Conservation (phyloP, 2,888 invertebrate species). For the Gymnocheta viridis region DNA sequence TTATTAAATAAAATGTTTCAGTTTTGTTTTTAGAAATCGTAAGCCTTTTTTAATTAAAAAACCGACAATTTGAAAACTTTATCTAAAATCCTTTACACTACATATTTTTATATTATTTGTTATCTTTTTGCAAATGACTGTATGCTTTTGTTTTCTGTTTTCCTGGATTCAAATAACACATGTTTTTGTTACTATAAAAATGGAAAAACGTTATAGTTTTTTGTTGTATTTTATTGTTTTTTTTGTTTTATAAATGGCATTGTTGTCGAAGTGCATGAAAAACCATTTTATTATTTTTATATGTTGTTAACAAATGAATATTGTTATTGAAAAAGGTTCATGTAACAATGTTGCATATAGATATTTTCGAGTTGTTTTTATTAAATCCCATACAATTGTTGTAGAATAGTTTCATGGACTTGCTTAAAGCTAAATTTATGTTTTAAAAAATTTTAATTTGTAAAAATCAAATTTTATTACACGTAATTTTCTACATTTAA, state of each 20-base stretch:
- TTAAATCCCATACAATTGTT: background rate
- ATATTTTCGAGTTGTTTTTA: slow-evolving; percentile 11
- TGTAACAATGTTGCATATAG: background rate
- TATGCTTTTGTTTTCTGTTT: background rate
- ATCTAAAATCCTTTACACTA: background rate
- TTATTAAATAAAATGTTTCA: too few species aligned
- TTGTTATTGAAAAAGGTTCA: slow-evolving; percentile 51
- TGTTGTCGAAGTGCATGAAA: slow-evolving; percentile 54
- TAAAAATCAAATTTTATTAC: too few species aligned
- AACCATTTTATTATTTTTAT: slow-evolving; percentile 62
- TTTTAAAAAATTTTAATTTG: background rate
- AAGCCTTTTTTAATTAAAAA: slow-evolving; percentile 4
- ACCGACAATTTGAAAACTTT: background rate
- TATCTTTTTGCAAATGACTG: background rate
- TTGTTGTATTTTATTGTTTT: slow-evolving; percentile 22
- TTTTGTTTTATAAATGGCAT: slow-evolving; percentile 16
- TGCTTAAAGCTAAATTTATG: background rate
- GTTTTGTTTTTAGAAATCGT: background rate
- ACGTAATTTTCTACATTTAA: too few species aligned
- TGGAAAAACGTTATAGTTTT: slow-evolving; percentile 50
- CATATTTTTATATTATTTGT: background rate
- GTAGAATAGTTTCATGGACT: background rate
- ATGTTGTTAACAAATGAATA: slow-evolving; percentile 70
- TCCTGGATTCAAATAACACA: slow-evolving; percentile 29
- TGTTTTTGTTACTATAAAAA: slow-evolving; percentile 47